These are phyloP conservation scores for Alentia gelatinosa DNA, from an alignment of 2,888 invertebrate genomes.

Conservation along the genomic window DNA sequence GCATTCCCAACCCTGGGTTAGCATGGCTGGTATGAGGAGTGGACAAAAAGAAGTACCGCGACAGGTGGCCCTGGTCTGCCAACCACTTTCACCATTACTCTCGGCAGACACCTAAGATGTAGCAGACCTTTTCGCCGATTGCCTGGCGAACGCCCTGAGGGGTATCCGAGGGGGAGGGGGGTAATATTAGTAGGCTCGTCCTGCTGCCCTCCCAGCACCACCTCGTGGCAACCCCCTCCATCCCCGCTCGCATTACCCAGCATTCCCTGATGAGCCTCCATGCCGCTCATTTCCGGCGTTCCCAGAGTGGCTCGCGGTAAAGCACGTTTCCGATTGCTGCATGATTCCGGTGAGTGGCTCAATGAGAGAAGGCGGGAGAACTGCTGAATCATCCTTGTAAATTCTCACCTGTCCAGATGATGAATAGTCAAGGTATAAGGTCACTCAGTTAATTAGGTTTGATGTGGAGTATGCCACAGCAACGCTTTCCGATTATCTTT, in stretches of 20 bases:
- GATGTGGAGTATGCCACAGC: no score
- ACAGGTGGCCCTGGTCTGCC: no score
- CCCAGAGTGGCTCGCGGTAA: background rate
- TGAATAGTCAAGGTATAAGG: no score
- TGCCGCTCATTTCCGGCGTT: background rate
- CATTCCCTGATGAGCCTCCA: background rate
- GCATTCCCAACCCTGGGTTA: no score
- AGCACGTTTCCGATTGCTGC: background rate
- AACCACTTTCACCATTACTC: no score
- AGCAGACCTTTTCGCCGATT: background rate
- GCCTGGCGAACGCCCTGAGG: background rate
- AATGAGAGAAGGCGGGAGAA: background rate
- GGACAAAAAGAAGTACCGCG: no score
- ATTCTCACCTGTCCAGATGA: no score
- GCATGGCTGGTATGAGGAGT: no score
- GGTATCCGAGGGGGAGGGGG: background rate
- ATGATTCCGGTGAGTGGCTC: background rate
- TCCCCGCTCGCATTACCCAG: background rate
- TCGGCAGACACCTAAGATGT: background rate
- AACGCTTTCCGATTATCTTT: no score
- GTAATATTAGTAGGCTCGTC: background rate
- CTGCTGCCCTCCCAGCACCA: background rate
- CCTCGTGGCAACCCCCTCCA: background rate
- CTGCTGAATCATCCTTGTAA: no score
- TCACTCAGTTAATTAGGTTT: no score